Conservation (phyloP, 2,113 vertebrate species). For the Brachirus orientalis region DNA sequence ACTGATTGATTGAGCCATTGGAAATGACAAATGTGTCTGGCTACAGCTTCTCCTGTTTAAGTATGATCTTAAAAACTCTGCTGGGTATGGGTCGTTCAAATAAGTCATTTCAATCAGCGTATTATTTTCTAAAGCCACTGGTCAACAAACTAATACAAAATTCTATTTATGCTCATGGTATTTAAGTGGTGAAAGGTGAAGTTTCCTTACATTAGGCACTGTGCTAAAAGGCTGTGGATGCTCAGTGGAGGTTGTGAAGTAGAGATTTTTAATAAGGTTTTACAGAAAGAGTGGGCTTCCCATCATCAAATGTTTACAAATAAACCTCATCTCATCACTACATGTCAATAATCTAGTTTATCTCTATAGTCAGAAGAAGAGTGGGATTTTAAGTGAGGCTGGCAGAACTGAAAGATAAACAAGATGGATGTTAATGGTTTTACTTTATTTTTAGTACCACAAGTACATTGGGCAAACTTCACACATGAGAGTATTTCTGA, state of each 20-base stretch:
- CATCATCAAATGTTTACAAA: not conserved
- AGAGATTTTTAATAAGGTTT: not conserved
- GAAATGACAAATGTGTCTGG: too few species aligned
- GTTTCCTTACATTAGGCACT: not conserved
- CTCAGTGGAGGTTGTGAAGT: not conserved
- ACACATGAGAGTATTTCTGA: slow-evolving; percentile 32
- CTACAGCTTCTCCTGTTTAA: too few species aligned
- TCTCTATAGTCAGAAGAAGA: not conserved
- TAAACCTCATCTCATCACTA: slow-evolving; percentile 1
- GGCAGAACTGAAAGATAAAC: not conserved
- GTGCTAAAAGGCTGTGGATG: not conserved
- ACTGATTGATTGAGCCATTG: too few species aligned
- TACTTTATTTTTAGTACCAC: not conserved
- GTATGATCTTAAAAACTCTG: too few species aligned
- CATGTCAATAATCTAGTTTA: slow-evolving; percentile 8
- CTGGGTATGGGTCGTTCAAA: too few species aligned
- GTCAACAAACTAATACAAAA: too few species aligned
- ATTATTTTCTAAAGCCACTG: too few species aligned
- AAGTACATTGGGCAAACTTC: slow-evolving; percentile 19
- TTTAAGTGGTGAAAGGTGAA: not conserved
- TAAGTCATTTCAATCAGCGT: too few species aligned
- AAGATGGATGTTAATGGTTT: slow-evolving; percentile 3
- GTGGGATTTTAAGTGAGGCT: slow-evolving; percentile 12
- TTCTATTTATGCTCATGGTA: too few species aligned
- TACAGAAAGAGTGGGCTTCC: not conserved